Percentiles rank a stretch among this genome's conserved stretches.
phyloP scores from a whole-genome alignment of 2,888 invertebrate species.

The Eupithecia exiguata region DNA sequence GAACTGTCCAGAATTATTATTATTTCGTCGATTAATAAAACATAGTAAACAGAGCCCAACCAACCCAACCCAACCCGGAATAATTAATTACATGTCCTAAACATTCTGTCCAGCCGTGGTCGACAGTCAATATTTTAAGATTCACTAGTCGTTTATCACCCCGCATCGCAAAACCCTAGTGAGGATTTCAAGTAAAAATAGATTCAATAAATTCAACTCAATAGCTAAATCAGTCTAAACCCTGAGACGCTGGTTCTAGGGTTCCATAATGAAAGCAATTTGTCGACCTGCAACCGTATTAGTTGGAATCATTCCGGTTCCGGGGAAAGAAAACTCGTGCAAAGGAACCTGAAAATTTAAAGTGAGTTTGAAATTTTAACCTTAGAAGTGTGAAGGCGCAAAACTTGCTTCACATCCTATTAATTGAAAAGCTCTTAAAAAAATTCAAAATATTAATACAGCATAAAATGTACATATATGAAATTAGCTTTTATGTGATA shows the following conservation, averaged over 20 bases:
- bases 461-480: too few relatives aligned
- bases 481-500: too few relatives aligned
- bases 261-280: slow-evolving; percentile 38
- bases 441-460: not conserved
- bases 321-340: slow-evolving; percentile 46
- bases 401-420: not conserved
- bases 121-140: not conserved
- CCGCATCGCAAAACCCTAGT: not conserved
- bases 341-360: slow-evolving; percentile 43
- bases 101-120: not conserved
- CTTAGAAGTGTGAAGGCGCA: not conserved
- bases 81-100: not conserved
- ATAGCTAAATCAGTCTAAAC: slow-evolving; percentile 1
- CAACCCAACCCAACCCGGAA: not conserved
- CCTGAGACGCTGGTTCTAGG: slow-evolving; percentile 4
- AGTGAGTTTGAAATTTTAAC: not conserved
- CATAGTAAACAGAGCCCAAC: not conserved
- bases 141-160: not conserved
- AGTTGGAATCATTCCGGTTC: slow-evolving; percentile 42
- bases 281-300: slow-evolving; percentile 33
- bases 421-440: not conserved
- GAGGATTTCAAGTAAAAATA: not conserved
- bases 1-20: too few relatives aligned
- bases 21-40: not conserved
- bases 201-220: slow-evolving; percentile 1